Percentiles rank a stretch among this genome's conserved stretches.
phyloP scores from a whole-genome alignment of 2,797 vertebrate genomes.

The Hydrophis major region DNA sequence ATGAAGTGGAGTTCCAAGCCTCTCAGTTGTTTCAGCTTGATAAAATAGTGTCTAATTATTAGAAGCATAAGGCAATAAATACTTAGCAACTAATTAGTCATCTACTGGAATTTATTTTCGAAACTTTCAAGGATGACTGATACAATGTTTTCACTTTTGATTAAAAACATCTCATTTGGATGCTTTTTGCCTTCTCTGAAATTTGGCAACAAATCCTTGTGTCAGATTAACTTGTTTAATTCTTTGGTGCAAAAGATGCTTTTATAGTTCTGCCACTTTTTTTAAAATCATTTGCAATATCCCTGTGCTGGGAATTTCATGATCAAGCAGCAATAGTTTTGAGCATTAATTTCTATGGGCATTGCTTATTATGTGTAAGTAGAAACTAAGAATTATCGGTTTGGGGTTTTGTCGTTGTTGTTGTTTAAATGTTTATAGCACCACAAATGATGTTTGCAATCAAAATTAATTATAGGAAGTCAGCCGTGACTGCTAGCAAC shows the following conservation, averaged over 20 bases:
- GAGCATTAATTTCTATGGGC: background rate
- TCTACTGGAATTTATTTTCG: background rate
- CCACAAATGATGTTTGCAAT: background rate
- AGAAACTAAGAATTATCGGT: background rate
- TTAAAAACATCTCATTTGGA: slow-evolving; percentile 29
- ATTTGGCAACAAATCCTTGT: background rate
- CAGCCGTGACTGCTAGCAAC: background rate
- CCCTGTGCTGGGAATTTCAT: background rate
- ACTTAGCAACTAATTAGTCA: slow-evolving; percentile 13
- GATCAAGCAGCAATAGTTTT: background rate
- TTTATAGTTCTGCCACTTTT: too few relatives aligned
- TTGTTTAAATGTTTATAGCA: background rate
- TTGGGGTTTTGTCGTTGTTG: background rate
- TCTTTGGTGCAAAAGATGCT: background rate
- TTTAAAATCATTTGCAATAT: background rate
- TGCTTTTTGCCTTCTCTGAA: background rate
- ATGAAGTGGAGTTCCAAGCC: background rate
- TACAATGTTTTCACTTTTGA: slow-evolving; percentile 6
- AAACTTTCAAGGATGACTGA: background rate
- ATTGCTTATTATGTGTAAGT: background rate
- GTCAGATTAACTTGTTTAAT: background rate
- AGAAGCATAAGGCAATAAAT: slow-evolving; percentile 13
- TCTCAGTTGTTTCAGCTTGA: background rate
- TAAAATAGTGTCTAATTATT: slow-evolving; percentile 17
- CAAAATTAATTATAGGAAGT: background rate